Percentiles rank a stretch among this genome's conserved stretches.
Evolutionary conservation across 2,888 invertebrate species (phyloP).

Genomic region (Rhagophthalmus giganteus): DNA sequence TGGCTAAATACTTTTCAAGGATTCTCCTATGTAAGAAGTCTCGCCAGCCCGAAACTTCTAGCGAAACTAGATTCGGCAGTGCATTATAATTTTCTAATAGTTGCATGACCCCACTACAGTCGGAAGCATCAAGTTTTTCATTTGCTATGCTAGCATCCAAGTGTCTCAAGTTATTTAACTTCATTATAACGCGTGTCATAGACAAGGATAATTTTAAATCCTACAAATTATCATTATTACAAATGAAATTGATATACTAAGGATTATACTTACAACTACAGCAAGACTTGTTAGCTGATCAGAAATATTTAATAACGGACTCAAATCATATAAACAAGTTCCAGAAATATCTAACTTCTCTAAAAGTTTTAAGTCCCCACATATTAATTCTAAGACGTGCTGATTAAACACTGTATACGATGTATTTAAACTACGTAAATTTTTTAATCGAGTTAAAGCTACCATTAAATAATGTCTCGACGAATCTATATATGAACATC

Average conservation of each 20-base stretch:
- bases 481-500: constrained; percentile 64
- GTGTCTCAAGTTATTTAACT: constrained; percentile 43
- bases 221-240: constrained; percentile 36
- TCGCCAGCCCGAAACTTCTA: constrained; percentile 65
- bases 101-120: constrained; percentile 51
- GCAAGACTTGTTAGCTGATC: constrained; percentile 62
- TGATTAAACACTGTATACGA: constrained; percentile 71
- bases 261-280: constrained; percentile 58
- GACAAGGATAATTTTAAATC: constrained; percentile 40
- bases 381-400: constrained; percentile 65
- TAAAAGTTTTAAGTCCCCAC: constrained; percentile 65
- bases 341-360: constrained; percentile 69
- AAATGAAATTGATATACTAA: too few species aligned
- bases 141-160: constrained; percentile 50
- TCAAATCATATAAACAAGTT: constrained; percentile 65
- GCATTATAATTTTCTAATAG: constrained; percentile 56
- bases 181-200: constrained; percentile 39
- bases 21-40: constrained; percentile 37
- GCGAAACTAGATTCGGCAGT: constrained; percentile 61
- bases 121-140: constrained; percentile 42
- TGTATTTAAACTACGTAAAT: constrained; percentile 64
- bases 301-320: constrained; percentile 61
- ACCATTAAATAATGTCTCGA: constrained; percentile 58
- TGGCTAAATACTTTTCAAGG: constrained; percentile 41
- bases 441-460: constrained; percentile 63